Evolutionary conservation across 1,140 invertebrate species (phyloP), one percentile per base, ranked within the genome.

Genomic region (Lepeophtheirus salmonis): DNA sequence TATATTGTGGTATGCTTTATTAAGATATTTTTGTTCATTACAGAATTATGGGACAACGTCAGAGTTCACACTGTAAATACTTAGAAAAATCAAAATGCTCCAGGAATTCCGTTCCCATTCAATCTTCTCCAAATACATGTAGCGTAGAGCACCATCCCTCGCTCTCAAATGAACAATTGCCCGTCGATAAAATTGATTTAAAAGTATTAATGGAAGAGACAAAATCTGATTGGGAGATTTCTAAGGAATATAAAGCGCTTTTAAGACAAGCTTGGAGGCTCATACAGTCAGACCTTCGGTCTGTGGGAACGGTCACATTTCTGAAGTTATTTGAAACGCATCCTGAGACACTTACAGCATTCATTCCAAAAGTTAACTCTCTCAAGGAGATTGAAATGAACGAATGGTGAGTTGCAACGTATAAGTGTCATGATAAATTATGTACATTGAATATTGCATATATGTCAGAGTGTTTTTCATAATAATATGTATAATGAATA

Each of bases 341-440:
- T 48, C 21, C 54, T 23, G 30, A 41, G 56, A 52, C 18, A 13
- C 25, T 24, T 25, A 60, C 17, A 60, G 16, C 49, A 64, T 16
- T 49, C 18, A 63, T 21, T 16, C 20, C 20, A n/a, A 48, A 52
- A n/a, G 20, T 59, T 22, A 16, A 50, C n/a, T 60, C 26, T 16
- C 14, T 64, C 17, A 26, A 58, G n/a, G 51, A 25, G 23, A 13
- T 50, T 52, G 51, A 25, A 16, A 24, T 58, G 17, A 64, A 54
- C 16, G 20, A 60, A 55, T 56, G 56, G 41, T 41, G 26, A 52
- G 14, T 60, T 3, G 51, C 23, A 41, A 61, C 66, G n/a, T n/a
- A n/a, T n/a, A n/a, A n/a, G n/a, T n/a, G n/a, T n/a, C n/a, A n/a
- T n/a, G n/a, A n/a, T n/a, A n/a, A n/a, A n/a, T n/a, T n/a, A n/a